These are phyloP conservation scores for Pammene fasciana DNA, from an alignment of 2,888 invertebrate genomes.

Conservation along the genomic window DNA sequence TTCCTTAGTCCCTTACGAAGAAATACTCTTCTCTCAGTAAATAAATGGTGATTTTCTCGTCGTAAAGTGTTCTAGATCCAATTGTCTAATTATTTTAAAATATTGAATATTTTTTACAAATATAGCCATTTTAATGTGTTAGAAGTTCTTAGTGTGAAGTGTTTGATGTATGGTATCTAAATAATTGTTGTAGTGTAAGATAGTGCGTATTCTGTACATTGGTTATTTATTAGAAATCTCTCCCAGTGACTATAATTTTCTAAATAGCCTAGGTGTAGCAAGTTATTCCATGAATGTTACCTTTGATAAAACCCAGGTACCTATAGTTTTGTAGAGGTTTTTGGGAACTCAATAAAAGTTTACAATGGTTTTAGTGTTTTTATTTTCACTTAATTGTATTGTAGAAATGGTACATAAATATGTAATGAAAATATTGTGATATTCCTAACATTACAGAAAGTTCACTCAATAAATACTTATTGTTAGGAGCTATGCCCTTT, in stretches of 20 bases:
- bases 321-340: constrained; percentile 83
- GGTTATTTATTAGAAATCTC: constrained; percentile 28
- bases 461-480: constrained; percentile 40
- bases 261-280: constrained; percentile 48
- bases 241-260: constrained; percentile 57
- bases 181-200: constrained; percentile 51
- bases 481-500: constrained; percentile 53
- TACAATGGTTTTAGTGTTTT: constrained; percentile 56
- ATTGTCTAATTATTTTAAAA: constrained; percentile 4
- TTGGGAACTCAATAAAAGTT: constrained; percentile 76
- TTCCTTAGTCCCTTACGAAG: constrained; percentile 10
- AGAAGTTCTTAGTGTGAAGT: constrained; percentile 40
- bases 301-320: constrained; percentile 72
- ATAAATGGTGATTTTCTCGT: neutral
- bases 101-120: constrained; percentile 8
- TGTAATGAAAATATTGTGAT: constrained; percentile 40
- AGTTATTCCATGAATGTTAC: constrained; percentile 64
- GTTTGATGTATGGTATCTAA: constrained; percentile 47
- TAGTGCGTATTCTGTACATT: constrained; percentile 43
- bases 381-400: constrained; percentile 45
- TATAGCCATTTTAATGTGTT: constrained; percentile 18
- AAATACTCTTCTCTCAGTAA: neutral
- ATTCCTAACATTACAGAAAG: constrained; percentile 33
- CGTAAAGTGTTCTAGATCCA: constrained; percentile 23
- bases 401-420: constrained; percentile 43